Percentiles rank a stretch among this genome's conserved stretches.
Conservation (phyloP, 1,140 invertebrate species). For the Drosophila sechellia region DNA sequence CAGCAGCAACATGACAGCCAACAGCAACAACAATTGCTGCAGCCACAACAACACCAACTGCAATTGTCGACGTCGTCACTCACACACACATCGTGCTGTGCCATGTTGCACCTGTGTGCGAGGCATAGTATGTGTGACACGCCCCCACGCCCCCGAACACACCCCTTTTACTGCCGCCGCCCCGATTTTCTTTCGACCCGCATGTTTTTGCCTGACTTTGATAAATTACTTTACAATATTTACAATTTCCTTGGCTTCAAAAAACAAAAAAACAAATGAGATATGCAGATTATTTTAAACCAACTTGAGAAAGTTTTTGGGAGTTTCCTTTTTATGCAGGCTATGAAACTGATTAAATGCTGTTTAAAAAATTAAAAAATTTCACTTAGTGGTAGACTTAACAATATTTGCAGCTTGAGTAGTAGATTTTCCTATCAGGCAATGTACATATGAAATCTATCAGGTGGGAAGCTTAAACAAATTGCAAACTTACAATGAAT, state of each 20-base stretch:
- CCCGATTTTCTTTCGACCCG: neutral
- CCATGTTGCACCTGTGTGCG: conserved; percentile 81
- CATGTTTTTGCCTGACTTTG: conserved; percentile 18
- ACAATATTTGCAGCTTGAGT: too few relatives aligned
- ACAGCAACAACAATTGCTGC: conserved; percentile 39
- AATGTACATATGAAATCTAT: too few relatives aligned
- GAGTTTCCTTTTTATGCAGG: neutral
- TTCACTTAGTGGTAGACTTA: too few relatives aligned
- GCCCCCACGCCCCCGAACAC: conserved; percentile 3
- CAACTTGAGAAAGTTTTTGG: neutral
- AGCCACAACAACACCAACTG: conserved; percentile 30
- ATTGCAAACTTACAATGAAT: too few relatives aligned
- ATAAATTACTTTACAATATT: neutral
- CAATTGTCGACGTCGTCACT: conserved; percentile 52
- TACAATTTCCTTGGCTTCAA: neutral
- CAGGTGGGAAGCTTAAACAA: too few relatives aligned
- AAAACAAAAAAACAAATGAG: neutral
- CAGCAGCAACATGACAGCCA: conserved; percentile 23
- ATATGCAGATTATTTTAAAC: neutral
- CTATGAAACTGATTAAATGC: too few relatives aligned
- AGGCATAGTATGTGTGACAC: conserved; percentile 81
- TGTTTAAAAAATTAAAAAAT: too few relatives aligned
- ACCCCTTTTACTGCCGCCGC: neutral
- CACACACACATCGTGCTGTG: conserved; percentile 71
- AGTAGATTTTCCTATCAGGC: too few relatives aligned